Percentiles rank a stretch among this genome's conserved stretches.
Evolutionary conservation across 2,797 vertebrate species (phyloP).

Genomic region (Enteromius fasciolatus): DNA sequence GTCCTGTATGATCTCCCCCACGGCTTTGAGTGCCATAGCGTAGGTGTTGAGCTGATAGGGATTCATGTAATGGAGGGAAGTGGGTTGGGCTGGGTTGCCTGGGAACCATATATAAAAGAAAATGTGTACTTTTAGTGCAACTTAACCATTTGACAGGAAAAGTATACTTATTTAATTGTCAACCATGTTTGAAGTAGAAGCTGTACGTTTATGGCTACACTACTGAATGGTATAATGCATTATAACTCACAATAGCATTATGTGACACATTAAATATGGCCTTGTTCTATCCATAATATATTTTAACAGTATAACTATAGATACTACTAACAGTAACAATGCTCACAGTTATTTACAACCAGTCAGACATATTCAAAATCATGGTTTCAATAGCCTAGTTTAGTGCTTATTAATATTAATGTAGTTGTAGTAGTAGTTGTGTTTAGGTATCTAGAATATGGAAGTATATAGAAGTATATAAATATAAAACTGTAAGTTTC

Average conservation of each 20-base stretch:
- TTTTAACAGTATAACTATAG: not conserved
- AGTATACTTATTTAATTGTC: not conserved
- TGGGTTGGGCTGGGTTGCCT: constrained; percentile 97
- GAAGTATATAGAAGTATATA: not conserved
- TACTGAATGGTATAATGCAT: not conserved
- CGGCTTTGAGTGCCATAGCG: constrained; percentile 94
- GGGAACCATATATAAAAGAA: constrained; percentile 52
- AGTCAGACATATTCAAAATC: not conserved
- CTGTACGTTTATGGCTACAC: not conserved
- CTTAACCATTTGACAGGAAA: not conserved
- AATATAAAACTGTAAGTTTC: not conserved
- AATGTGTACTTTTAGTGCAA: constrained; percentile 19
- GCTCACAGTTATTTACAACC: not conserved
- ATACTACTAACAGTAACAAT: not conserved
- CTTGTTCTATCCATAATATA: not conserved
- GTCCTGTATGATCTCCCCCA: constrained; percentile 98
- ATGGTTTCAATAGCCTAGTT: not conserved
- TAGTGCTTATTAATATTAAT: not conserved
- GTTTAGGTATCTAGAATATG: not conserved
- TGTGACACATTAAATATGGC: not conserved
- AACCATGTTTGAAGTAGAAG: not conserved
- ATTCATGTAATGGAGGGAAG: constrained; percentile 97
- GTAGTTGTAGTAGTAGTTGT: not conserved
- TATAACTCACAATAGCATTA: not conserved
- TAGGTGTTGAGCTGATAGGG: constrained; percentile 97